These are phyloP conservation scores for Scaptomyza hsui DNA, from an alignment of 1,140 invertebrate species.

Conservation along the genomic window DNA sequence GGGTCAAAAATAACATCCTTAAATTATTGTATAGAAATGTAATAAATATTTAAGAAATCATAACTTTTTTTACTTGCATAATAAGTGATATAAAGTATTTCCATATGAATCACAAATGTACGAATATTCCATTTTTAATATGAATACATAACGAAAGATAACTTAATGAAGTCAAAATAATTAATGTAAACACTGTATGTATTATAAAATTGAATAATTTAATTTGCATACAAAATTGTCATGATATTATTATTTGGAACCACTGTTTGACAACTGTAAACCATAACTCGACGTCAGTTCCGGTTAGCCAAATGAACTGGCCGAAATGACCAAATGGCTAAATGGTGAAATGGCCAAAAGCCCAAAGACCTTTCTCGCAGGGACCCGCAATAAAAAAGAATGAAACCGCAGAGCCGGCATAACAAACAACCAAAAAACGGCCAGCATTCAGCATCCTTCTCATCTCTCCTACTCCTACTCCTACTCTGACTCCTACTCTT, in stretches of 20 bases:
- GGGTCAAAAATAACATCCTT: no score
- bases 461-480: background rate
- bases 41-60: no score
- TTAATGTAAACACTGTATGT: no score
- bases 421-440: constrained; percentile 16
- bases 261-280: background rate
- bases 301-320: constrained; percentile 8
- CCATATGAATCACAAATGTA: no score
- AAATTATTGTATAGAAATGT: no score
- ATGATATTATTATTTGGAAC: background rate
- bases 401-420: constrained; percentile 11
- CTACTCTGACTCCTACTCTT: background rate
- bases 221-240: no score
- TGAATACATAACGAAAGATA: no score
- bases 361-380: background rate
- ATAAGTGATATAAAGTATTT: no score
- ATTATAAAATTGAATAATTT: no score
- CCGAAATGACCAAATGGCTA: constrained; percentile 3
- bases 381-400: background rate
- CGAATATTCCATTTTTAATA: no score
- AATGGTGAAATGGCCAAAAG: constrained; percentile 11
- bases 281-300: background rate
- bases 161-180: no score
- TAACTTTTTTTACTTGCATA: no score
- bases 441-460: constrained; percentile 11